Base-by-base conservation (phyloP, 2,888 invertebrate genomes). In the Ophonus ardosiacus region DNA sequence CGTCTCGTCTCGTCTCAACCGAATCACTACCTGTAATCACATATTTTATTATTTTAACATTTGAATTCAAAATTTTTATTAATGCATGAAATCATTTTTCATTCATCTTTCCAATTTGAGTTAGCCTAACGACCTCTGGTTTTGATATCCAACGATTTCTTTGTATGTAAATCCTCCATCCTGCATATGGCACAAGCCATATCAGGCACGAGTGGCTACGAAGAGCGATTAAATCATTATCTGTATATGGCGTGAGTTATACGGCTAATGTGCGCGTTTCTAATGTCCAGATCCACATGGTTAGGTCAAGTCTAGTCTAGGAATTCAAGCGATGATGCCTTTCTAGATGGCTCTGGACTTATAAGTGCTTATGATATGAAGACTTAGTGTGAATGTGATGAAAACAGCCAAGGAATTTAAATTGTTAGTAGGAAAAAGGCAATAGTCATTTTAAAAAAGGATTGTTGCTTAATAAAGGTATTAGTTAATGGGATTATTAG, bases 191-290 rank as follows among this genome's bases (percentile, higher is more conserved):
- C 63, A 63, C 63, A 10, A 24, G 0, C 63, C 63, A 24, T 63
- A 63, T 63, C 63, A 21, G 63, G 63, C 63, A 21, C 63, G 63
- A 63, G 63, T 63, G 24, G 18, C 24, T 24, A 10, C 21, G 63
- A 21, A 18, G 21, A 63, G 63, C 63, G 63, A 63, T 63, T 63
- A 63, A 63, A 63, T 63, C 63, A 63, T 63, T 63, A 63, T 63
- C 63, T 63, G 63, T 63, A 63, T 63, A 63, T 63, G 63, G 63
- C 21, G 63, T 24, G 63, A 24, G 63, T 63, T 63, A 63, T 63
- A 63, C 43, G 43, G 43, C 43, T 51, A 51, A 51, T 51, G 43
- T 13, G 43, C 43, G 21, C 24, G 63, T 63, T 63, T 63, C 63
- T 63, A 63, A 63, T 24, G 63, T 24, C 63, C 63, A 24, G 17